Evolutionary conservation across 2,888 invertebrate genomes (phyloP).

Genomic region (Gymnosoma rotundatum): DNA sequence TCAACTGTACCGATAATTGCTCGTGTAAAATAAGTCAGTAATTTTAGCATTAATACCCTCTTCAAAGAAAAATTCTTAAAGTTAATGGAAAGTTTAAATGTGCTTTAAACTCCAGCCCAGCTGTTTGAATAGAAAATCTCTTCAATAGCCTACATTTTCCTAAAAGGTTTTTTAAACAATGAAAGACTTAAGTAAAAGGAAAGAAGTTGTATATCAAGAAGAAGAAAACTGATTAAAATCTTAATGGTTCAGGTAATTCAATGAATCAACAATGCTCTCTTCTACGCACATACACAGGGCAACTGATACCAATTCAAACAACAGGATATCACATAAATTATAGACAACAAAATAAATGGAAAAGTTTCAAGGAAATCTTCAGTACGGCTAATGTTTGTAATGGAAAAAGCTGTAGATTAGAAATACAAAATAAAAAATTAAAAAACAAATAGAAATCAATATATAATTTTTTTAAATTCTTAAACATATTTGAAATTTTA

Average conservation of each 20-base stretch:
- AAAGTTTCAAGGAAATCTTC: slow-evolving; percentile 17
- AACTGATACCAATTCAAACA: slow-evolving; percentile 8
- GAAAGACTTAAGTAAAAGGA: neutral
- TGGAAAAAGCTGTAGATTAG: slow-evolving; percentile 19
- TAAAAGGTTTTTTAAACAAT: neutral
- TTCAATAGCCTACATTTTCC: neutral
- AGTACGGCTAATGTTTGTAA: slow-evolving; percentile 7
- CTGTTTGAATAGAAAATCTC: too few relatives aligned
- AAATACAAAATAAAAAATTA: neutral
- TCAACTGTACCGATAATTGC: too few relatives aligned
- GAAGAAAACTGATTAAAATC: slow-evolving; percentile 51
- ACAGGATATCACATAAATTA: slow-evolving; percentile 13
- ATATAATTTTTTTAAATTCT: slow-evolving; percentile 5
- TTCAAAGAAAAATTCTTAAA: too few relatives aligned
- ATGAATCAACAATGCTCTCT: slow-evolving; percentile 19
- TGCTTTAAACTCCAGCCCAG: too few relatives aligned
- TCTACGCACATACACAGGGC: neutral
- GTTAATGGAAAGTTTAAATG: too few relatives aligned
- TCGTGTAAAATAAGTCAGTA: too few relatives aligned
- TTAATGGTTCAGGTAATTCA: slow-evolving; percentile 53
- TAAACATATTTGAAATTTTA: slow-evolving; percentile 16
- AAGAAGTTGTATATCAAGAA: neutral
- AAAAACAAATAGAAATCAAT: slow-evolving; percentile 23
- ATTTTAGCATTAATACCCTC: too few relatives aligned
- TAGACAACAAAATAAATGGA: slow-evolving; percentile 20